phyloP scores from a whole-genome alignment of 2,888 invertebrate genomes.

The Drosophila planitibia region DNA sequence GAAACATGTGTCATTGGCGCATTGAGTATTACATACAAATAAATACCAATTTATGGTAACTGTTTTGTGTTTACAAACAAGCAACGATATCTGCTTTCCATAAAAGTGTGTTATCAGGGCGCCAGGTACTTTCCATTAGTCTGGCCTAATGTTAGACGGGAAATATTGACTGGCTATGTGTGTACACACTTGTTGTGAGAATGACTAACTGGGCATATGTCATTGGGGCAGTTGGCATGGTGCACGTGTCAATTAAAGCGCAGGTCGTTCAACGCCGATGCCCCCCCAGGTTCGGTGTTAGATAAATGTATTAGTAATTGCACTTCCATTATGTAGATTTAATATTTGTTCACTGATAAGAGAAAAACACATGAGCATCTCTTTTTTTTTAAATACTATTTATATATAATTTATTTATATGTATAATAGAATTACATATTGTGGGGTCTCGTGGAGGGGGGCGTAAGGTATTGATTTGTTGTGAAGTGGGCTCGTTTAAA shows the following conservation, averaged over 20 bases:
- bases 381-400: slow-evolving; percentile 74
- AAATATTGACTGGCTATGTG: slow-evolving; percentile 1
- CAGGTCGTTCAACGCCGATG: slow-evolving; percentile 18
- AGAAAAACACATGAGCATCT: slow-evolving; percentile 1
- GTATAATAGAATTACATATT: slow-evolving; percentile 79
- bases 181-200: background rate
- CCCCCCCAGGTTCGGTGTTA: background rate
- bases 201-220: slow-evolving; percentile 36
- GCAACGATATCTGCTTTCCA: slow-evolving; percentile 1
- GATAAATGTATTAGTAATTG: background rate
- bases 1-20: background rate
- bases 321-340: background rate
- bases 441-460: slow-evolving; percentile 42
- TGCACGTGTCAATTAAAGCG: slow-evolving; percentile 41
- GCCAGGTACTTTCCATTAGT: slow-evolving; percentile 41
- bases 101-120: slow-evolving; percentile 40
- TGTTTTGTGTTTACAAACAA: slow-evolving; percentile 23
- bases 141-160: slow-evolving; percentile 10
- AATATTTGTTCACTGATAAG: background rate
- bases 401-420: slow-evolving; percentile 81
- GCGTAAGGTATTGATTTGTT: slow-evolving; percentile 49
- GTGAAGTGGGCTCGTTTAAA: slow-evolving; percentile 55
- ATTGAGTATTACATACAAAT: background rate
- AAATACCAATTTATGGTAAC: background rate
- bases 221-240: slow-evolving; percentile 18